Evolutionary conservation across 2,797 vertebrate species (phyloP), one percentile per base, ranked within the genome.

Genomic region (Leptoclinus maculatus): DNA sequence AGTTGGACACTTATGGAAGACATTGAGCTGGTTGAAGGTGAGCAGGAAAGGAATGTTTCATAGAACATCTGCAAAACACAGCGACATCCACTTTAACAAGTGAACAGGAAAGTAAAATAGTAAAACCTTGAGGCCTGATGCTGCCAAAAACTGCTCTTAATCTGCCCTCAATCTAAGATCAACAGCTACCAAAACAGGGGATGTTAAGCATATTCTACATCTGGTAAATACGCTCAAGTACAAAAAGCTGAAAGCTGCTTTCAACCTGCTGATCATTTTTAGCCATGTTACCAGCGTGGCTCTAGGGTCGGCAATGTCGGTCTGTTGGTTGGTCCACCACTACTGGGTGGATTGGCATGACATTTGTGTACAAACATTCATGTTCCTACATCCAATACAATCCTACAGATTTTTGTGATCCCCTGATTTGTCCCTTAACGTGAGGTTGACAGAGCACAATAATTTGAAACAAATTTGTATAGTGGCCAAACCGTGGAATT

Each of bases 101-200:
- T 12, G 56, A 29, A 47, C 56, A 59, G 29, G 21, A 25, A 71
- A 71, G 41, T 60, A 59, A 58, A 47, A 58, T 4, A 27, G 6
- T 7, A 29, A 41, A 66, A 23, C 32, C 41, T 71, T 39, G 23
- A 68, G 38, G 66, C 16, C 49, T 45, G 14, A 65, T 23, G 51
- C 23, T 66, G 34, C 17, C 12, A 32, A 21, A 59, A 16, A 58
- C 39, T 21, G 21, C 21, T 45, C n/a, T 62, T 57, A 72, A 67
- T 57, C 14, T 65, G 51, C 38, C 17, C 64, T 62, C 32, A 62
- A 49, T 62, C 45, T 63, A n/a, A 38, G 11, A 51, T 65, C 36
- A 51, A 19, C 51, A 41, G 39, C 39, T 29, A 76, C 57, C 9
- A 66, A 43, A 71, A 38, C 1, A 7, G 25, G 17, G 17, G 69